phyloP scores from a whole-genome alignment of 2,797 vertebrate genomes.

The Macroramphosus scolopax region DNA sequence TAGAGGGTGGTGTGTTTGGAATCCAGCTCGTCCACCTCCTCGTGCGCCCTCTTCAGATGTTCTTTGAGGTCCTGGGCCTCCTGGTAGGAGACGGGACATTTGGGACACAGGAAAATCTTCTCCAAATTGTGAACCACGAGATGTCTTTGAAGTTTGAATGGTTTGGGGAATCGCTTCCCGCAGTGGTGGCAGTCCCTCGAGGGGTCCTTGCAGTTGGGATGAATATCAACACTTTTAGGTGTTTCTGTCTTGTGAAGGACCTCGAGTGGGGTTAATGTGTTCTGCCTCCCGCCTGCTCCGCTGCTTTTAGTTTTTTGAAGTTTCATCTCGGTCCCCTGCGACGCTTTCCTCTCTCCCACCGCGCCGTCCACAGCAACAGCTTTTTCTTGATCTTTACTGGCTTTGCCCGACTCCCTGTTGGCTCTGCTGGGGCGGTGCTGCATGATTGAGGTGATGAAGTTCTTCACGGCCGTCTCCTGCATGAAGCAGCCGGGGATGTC shows the following conservation, averaged over 20 bases:
- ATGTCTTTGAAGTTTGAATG: constrained; percentile 97
- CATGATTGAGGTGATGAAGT: constrained; percentile 87
- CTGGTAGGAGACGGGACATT: constrained; percentile 90
- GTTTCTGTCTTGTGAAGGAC: constrained; percentile 76
- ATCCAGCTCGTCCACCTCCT: constrained; percentile 84
- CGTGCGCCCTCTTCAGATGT: constrained; percentile 87
- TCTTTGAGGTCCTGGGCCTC: constrained; percentile 87
- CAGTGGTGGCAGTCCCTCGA: constrained; percentile 98
- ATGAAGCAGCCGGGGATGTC: constrained; percentile 83
- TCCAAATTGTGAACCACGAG: constrained; percentile 96
- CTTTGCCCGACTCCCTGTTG: constrained; percentile 66
- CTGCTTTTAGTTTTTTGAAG: constrained; percentile 65
- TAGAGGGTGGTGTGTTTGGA: constrained; percentile 93
- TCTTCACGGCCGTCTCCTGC: constrained; percentile 84
- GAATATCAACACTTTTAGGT: constrained; percentile 83
- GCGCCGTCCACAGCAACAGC: constrained; percentile 45
- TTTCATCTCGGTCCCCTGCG: constrained; percentile 69
- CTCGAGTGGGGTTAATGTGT: constrained; percentile 72
- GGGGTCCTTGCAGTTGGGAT: constrained; percentile 94
- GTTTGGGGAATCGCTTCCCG: constrained; percentile 97
- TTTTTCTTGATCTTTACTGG: constrained; percentile 65
- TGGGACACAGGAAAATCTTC: constrained; percentile 93
- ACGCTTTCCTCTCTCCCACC: constrained; percentile 58
- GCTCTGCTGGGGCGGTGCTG: constrained; percentile 80
- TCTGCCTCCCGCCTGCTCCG: constrained; percentile 65